Evolutionary conservation across 2,797 vertebrate genomes (phyloP).

Genomic region (Chelon labrosus): DNA sequence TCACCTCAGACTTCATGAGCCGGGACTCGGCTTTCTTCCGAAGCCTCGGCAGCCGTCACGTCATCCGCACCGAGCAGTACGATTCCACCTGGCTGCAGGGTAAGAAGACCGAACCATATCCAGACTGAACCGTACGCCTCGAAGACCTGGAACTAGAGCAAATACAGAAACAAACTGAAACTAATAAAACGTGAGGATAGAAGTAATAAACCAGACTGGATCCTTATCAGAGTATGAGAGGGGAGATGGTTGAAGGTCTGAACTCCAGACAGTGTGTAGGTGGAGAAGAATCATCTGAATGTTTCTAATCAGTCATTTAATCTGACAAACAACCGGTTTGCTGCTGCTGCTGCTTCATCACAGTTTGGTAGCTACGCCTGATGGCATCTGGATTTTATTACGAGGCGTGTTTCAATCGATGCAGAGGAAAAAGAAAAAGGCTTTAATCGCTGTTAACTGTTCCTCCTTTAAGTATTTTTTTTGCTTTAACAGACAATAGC

Average conservation of each 20-base stretch:
- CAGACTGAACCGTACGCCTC: no score
- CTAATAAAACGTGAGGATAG: no score
- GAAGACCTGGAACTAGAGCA: background rate
- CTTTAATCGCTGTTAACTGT: no score
- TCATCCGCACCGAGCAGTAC: slow-evolving; percentile 88
- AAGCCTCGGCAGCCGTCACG: slow-evolving; percentile 83
- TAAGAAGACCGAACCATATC: slow-evolving; percentile 33
- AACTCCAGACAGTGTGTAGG: background rate
- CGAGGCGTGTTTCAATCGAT: no score
- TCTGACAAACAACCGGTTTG: slow-evolving; percentile 5
- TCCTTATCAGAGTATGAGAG: no score
- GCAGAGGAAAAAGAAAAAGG: no score
- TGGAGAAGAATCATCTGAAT: slow-evolving; percentile 6
- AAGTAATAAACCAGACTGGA: no score
- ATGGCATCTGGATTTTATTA: no score
- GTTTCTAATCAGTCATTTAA: slow-evolving; percentile 6
- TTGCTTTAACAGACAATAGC: no score
- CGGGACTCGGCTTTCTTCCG: slow-evolving; percentile 88
- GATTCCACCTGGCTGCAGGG: slow-evolving; percentile 88
- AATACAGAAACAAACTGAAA: background rate
- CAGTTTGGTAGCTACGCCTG: no score
- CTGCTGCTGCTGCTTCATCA: background rate
- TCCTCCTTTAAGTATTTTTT: no score
- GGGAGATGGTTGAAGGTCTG: no score
- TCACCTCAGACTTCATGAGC: slow-evolving; percentile 89